Conservation (phyloP, 2,888 invertebrate species). For the Pecten maximus region DNA sequence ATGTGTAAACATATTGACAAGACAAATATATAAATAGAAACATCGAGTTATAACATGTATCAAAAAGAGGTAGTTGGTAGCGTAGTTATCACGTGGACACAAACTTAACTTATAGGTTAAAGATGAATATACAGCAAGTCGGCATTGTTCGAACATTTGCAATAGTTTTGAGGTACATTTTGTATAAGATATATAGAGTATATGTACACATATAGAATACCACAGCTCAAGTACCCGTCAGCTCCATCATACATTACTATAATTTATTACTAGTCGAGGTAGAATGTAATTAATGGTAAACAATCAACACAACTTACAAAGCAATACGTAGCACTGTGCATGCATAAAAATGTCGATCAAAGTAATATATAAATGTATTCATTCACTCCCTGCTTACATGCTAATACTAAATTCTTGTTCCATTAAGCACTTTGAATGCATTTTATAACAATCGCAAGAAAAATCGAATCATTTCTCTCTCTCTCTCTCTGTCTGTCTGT, state of each 20-base stretch:
- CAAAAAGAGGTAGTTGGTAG: constrained; percentile 14
- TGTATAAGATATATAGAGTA: not conserved
- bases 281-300: not conserved
- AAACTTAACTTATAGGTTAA: not conserved
- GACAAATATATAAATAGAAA: constrained; percentile 33
- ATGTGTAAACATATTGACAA: constrained; percentile 8
- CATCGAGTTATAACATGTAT: not conserved
- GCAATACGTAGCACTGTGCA: not conserved
- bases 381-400: not conserved
- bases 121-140: not conserved
- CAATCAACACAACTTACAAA: not conserved
- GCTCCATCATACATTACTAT: not conserved
- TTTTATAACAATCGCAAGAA: not conserved
- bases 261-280: not conserved
- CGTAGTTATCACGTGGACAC: not conserved
- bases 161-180: not conserved
- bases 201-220: not conserved
- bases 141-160: constrained; percentile 25
- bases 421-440: not conserved
- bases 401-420: not conserved
- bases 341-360: not conserved
- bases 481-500: not conserved
- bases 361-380: not conserved
- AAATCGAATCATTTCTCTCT: not conserved
- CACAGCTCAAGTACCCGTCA: not conserved